Evolutionary conservation across 2,113 vertebrate species (phyloP).

Genomic region (Aptenodytes forsteri): DNA sequence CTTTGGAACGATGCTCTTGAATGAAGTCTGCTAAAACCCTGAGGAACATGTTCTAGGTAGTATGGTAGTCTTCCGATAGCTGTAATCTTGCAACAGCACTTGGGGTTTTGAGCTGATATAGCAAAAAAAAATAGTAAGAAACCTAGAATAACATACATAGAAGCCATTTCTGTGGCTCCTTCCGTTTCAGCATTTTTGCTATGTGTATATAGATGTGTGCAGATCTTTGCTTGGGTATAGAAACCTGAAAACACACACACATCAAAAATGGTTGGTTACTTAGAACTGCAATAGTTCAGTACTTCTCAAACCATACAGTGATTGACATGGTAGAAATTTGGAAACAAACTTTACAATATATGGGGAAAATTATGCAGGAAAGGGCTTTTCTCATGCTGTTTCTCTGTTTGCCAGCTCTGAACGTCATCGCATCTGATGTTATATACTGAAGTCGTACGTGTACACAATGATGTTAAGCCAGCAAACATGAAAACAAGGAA

Average conservation of each 20-base stretch:
- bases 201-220: background rate
- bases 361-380: slow-evolving; percentile 47
- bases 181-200: background rate
- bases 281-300: background rate
- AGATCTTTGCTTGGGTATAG: background rate
- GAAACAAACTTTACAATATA: background rate
- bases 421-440: slow-evolving; percentile 67
- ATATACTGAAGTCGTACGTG: slow-evolving; percentile 68
- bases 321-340: background rate
- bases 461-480: slow-evolving; percentile 72
- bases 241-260: background rate
- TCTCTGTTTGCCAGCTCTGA: slow-evolving; percentile 77
- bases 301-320: background rate
- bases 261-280: background rate
- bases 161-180: background rate
- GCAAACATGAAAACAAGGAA: slow-evolving; percentile 73
- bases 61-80: background rate
- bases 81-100: background rate
- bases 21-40: background rate
- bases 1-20: background rate
- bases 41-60: background rate
- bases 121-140: background rate
- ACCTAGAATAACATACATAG: background rate
- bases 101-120: background rate
- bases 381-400: slow-evolving; percentile 72